Percentiles rank a stretch among this genome's conserved stretches.
Evolutionary conservation across 2,888 invertebrate genomes (phyloP).

Genomic region (Amiota communis): DNA sequence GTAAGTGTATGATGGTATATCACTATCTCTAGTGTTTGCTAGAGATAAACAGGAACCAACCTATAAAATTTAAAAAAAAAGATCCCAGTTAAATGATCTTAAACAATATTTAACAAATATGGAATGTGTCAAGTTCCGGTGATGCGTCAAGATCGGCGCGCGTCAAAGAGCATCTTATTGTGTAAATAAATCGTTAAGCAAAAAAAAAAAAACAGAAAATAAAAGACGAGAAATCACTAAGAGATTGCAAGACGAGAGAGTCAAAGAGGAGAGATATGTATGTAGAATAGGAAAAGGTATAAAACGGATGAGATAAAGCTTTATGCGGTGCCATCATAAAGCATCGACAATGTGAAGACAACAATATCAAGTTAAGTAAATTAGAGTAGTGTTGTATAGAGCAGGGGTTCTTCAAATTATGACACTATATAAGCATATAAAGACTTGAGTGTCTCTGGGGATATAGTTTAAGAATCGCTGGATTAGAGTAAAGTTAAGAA

Average conservation of each 20-base stretch:
- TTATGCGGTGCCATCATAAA: background rate
- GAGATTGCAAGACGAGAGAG: too few species aligned
- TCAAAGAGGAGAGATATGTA: too few species aligned
- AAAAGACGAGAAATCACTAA: too few species aligned
- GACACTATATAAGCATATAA: too few species aligned
- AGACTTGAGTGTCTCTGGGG: background rate
- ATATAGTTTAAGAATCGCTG: background rate
- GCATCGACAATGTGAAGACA: background rate
- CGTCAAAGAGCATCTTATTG: conserved; percentile 20
- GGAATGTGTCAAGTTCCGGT: conserved; percentile 25
- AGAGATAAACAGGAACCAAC: conserved; percentile 17
- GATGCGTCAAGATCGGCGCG: conserved; percentile 9
- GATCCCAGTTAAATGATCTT: background rate
- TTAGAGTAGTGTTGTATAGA: background rate
- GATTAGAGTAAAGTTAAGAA: background rate
- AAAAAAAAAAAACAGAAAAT: too few species aligned
- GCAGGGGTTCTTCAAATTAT: background rate
- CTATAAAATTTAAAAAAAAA: background rate
- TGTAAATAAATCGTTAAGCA: background rate
- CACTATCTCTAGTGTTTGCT: conserved; percentile 55
- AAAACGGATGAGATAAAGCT: too few species aligned
- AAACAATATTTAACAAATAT: background rate
- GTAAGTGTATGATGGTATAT: conserved; percentile 59
- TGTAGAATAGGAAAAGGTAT: too few species aligned
- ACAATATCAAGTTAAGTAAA: background rate